Evolutionary conservation across 2,113 vertebrate species (phyloP).

Genomic region (Dendrocopos noguchii): DNA sequence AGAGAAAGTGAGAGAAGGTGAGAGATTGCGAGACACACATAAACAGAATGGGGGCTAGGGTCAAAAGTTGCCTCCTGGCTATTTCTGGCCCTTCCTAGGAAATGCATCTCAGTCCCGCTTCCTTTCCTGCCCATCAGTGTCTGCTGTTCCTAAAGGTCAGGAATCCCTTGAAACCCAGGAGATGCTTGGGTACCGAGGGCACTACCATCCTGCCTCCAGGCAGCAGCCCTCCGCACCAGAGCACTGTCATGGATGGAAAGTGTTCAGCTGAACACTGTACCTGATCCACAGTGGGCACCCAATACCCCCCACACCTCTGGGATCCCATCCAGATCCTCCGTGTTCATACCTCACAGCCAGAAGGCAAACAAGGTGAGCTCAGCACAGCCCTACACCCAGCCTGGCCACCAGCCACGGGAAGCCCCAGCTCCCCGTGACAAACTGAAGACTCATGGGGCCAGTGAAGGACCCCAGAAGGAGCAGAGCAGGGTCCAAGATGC

Average conservation of each 20-base stretch:
- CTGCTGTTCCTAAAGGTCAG: background rate
- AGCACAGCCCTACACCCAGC: background rate
- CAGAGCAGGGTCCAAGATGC: accelerated
- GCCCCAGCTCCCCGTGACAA: background rate
- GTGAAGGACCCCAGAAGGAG: background rate
- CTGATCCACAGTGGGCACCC: background rate
- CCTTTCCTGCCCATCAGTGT: background rate
- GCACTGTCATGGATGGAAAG: background rate
- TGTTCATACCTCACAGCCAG: background rate
- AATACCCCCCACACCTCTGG: accelerated
- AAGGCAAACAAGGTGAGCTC: background rate
- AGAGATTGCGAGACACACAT: background rate
- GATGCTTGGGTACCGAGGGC: accelerated
- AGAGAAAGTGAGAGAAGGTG: background rate
- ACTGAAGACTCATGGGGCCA: accelerated
- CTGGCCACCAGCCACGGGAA: background rate
- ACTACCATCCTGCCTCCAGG: background rate
- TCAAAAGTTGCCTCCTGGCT: background rate
- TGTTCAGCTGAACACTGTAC: background rate
- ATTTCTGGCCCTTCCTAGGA: conserved; percentile 42
- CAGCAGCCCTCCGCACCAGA: accelerated
- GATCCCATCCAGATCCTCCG: background rate
- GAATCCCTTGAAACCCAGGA: background rate
- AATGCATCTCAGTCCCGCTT: accelerated
- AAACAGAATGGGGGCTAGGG: background rate